Conservation (phyloP, 2,888 invertebrate genomes). For the Anticlea derivata region DNA sequence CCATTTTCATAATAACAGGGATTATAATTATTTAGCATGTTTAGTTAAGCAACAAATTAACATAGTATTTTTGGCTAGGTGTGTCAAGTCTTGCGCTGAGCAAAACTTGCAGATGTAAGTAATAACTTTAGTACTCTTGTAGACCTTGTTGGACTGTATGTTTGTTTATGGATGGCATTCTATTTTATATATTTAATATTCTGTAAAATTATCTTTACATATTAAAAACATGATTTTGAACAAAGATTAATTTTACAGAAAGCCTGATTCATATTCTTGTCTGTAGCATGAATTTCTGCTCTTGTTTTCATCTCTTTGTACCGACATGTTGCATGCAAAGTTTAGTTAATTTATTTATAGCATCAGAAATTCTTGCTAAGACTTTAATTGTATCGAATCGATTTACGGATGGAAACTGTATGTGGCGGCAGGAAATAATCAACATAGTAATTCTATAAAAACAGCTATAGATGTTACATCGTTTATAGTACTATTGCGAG, state of each 20-base stretch:
- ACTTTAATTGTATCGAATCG: background rate
- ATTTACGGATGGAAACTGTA: constrained; percentile 13
- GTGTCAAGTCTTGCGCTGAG: constrained; percentile 77
- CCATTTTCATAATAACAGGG: too few species aligned
- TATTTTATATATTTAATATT: constrained; percentile 7
- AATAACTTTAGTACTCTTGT: constrained; percentile 48
- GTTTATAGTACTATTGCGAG: too few species aligned
- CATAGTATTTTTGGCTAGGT: constrained; percentile 77
- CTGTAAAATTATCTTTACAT: constrained; percentile 1
- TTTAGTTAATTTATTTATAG: background rate
- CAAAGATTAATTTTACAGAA: constrained; percentile 2
- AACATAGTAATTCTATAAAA: too few species aligned
- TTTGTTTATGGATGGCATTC: background rate
- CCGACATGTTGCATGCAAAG: constrained; percentile 1
- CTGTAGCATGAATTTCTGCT: constrained; percentile 31
- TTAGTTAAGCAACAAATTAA: constrained; percentile 60
- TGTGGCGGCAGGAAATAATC: constrained; percentile 3
- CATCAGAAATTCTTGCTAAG: constrained; percentile 26
- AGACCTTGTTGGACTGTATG: too few species aligned
- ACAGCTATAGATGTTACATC: too few species aligned
- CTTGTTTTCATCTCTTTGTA: background rate
- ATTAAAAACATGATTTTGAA: background rate
- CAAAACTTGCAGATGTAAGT: constrained; percentile 79
- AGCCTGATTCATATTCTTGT: constrained; percentile 2
- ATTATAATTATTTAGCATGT: too few species aligned